Conservation (phyloP, 2,888 invertebrate species). For the Bimastos eiseni region DNA sequence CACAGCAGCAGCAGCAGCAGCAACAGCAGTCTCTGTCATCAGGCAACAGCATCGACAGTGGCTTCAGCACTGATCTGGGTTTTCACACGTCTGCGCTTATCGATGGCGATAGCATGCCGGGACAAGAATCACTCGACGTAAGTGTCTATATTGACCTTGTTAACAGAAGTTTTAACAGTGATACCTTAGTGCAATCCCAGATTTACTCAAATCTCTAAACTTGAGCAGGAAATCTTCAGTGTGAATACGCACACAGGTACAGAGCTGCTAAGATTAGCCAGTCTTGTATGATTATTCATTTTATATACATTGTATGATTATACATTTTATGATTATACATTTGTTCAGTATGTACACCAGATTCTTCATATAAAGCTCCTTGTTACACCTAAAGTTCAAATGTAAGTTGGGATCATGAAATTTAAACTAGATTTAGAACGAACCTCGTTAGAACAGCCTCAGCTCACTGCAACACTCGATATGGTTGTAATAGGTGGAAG, state of each 20-base stretch:
- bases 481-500: no score
- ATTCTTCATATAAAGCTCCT: neutral
- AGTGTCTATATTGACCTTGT: neutral
- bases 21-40: neutral
- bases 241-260: neutral
- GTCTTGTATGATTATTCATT: neutral
- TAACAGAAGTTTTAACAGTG: neutral
- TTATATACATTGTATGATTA: no score
- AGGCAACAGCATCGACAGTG: constrained; percentile 23
- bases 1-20: constrained; percentile 26
- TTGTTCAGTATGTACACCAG: no score
- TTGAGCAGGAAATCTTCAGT: neutral
- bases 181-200: neutral
- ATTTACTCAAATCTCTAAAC: neutral
- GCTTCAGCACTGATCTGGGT: constrained; percentile 36
- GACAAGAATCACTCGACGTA: constrained; percentile 74
- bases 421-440: no score
- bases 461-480: no score
- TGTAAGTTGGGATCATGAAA: no score
- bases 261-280: neutral
- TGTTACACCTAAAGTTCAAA: no score
- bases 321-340: no score
- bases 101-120: constrained; percentile 78
- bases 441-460: no score
- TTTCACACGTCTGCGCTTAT: constrained; percentile 91